phyloP scores from a whole-genome alignment of 2,113 vertebrate genomes.

The Oreochromis spilurus region DNA sequence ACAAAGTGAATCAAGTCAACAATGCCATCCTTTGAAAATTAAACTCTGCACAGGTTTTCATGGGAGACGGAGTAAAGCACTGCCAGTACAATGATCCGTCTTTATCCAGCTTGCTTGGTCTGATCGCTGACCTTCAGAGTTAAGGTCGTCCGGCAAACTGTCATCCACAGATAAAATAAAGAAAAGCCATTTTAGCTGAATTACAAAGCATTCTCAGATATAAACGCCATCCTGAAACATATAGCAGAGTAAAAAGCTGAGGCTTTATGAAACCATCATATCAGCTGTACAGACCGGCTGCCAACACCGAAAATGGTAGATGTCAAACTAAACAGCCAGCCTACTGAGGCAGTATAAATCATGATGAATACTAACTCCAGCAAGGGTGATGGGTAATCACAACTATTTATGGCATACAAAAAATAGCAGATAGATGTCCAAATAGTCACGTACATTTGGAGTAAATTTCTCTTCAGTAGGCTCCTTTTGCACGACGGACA shows the following conservation, averaged over 20 bases:
- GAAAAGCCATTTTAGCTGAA: slow-evolving; percentile 25
- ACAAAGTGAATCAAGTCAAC: neutral
- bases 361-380: neutral
- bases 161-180: slow-evolving; percentile 14
- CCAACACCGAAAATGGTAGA: neutral
- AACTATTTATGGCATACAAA: neutral
- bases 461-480: neutral
- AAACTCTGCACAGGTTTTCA: neutral
- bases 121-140: neutral
- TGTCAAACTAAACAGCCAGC: neutral
- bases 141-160: neutral
- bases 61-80: neutral
- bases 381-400: neutral
- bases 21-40: neutral
- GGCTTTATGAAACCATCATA: slow-evolving; percentile 12
- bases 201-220: slow-evolving; percentile 21
- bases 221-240: neutral
- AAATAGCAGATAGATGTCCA: neutral
- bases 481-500: neutral
- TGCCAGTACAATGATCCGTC: neutral
- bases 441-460: neutral
- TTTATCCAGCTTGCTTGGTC: neutral
- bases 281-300: neutral
- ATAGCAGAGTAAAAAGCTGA: neutral
- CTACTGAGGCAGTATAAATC: neutral